Evolutionary conservation across 2,888 invertebrate species (phyloP), one percentile per base, ranked within the genome.

Genomic region (Ochropleura plecta): DNA sequence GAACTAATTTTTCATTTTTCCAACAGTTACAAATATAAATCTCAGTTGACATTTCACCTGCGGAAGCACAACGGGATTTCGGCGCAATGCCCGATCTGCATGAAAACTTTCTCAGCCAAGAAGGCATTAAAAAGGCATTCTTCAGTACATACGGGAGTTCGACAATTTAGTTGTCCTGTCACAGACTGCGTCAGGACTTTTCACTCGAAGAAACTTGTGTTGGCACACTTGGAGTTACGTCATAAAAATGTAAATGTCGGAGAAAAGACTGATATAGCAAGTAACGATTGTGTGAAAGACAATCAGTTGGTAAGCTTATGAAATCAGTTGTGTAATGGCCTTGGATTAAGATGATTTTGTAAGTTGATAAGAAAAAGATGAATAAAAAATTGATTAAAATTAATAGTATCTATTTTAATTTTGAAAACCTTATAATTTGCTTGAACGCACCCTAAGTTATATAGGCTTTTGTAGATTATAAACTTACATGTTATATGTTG

Each of bases 1-100:
- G 5, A 0, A 42, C 5, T 49, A 40, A 57, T 46, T 65, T 40
- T 18, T 42, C 7, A 5, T 42, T 44, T 76, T 63, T 80, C 49
- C 49, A 14, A 53, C 86, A 87, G 88, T 20, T 94, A 90, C 70
- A 94, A 94, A 82, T 86, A 88, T 0, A 94, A 92, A 68, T 65
- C 84, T 4, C 85, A 89, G 2, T 78, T 94, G 30, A 90, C 80
- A 20, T 68, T 89, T 0, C 94, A 94, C 49, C 82, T 88, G 65
- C 65, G 71, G 0, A 86, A 68, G 0, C 92, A 92, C 57, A 84
- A 88, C 0, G 90, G 91, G 0, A n/a, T 80, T 2, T 70, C 63
- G 18, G 87, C 88, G 2, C 86, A 74, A 74, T 92, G 92, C 60
- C 30, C 53, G 0, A 30, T 74, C 0, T 92, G 92, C 67, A 49